Evolutionary conservation across 2,888 invertebrate species (phyloP).

Genomic region (Brachypalpus laphriformis): DNA sequence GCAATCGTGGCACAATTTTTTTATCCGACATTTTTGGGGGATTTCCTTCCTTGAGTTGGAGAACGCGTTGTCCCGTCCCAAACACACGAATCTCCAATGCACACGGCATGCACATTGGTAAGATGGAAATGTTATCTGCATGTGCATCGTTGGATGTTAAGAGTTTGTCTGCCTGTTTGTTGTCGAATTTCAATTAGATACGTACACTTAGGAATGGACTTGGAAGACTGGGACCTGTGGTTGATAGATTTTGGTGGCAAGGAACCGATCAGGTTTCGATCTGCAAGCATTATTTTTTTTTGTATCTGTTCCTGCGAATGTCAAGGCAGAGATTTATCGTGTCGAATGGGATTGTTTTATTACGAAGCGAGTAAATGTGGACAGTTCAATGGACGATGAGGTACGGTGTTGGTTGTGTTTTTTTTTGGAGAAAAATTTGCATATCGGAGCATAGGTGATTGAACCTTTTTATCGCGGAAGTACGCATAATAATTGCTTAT

Average conservation of each 20-base stretch:
- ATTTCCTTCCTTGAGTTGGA: constrained; percentile 65
- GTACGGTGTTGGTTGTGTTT: background rate
- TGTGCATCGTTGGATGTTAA: constrained; percentile 55
- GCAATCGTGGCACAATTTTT: constrained; percentile 45
- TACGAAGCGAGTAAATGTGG: background rate
- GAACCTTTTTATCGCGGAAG: background rate
- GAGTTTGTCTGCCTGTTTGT: constrained; percentile 47
- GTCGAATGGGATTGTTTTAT: constrained; percentile 44
- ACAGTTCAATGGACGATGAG: constrained; percentile 53
- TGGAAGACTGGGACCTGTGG: background rate
- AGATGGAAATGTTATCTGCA: constrained; percentile 55
- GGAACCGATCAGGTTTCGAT: constrained; percentile 53
- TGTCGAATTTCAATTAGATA: constrained; percentile 73
- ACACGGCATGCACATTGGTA: constrained; percentile 10
- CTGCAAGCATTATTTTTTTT: background rate
- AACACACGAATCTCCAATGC: constrained; percentile 54
- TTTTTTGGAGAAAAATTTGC: constrained; percentile 24
- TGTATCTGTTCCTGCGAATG: constrained; percentile 10
- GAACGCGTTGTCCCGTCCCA: constrained; percentile 26
- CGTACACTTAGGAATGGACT: constrained; percentile 12
- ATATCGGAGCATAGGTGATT: constrained; percentile 14
- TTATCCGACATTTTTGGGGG: constrained; percentile 36
- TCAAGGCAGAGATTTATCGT: constrained; percentile 55
- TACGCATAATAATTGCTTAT: background rate
- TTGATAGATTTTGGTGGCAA: constrained; percentile 33